Evolutionary conservation across 2,888 invertebrate species (phyloP).

Genomic region (Platycheirus albimanus): DNA sequence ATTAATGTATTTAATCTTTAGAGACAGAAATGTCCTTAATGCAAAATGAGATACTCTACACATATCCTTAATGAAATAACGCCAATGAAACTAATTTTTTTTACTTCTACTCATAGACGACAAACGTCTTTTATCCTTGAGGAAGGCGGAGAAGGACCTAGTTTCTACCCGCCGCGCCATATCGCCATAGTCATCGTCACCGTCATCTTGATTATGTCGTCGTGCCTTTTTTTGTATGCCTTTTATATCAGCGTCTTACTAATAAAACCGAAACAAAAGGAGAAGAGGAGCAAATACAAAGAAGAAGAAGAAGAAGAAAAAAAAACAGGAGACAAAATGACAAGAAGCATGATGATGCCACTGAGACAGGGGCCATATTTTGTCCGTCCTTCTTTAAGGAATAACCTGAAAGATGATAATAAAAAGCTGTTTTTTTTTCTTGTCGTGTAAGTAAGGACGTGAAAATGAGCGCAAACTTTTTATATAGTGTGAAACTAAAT

Average conservation of each 20-base stretch:
- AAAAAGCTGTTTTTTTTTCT: neutral
- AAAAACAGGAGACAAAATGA: neutral
- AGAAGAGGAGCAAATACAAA: no score
- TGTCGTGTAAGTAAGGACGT: neutral
- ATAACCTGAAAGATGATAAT: neutral
- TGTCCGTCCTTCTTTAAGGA: neutral
- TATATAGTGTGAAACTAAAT: conserved; percentile 26
- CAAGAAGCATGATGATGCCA: neutral
- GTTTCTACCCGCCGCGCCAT: no score
- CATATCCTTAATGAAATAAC: conserved; percentile 13
- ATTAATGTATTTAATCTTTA: conserved; percentile 13
- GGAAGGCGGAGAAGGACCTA: conserved; percentile 6
- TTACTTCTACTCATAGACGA: neutral
- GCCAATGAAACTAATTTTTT: neutral
- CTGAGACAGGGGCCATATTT: neutral
- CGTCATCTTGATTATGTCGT: no score
- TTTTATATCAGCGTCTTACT: neutral
- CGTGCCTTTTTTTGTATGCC: no score
- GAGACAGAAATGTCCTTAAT: neutral
- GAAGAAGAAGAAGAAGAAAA: neutral
- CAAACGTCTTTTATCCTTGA: conserved; percentile 37
- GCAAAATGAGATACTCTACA: neutral
- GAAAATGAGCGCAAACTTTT: neutral
- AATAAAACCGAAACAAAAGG: neutral
- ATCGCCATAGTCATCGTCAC: no score